Percentiles rank a stretch among this genome's conserved stretches.
Evolutionary conservation across 1,140 invertebrate genomes (phyloP).

Genomic region (Homalodisca vitripennis): DNA sequence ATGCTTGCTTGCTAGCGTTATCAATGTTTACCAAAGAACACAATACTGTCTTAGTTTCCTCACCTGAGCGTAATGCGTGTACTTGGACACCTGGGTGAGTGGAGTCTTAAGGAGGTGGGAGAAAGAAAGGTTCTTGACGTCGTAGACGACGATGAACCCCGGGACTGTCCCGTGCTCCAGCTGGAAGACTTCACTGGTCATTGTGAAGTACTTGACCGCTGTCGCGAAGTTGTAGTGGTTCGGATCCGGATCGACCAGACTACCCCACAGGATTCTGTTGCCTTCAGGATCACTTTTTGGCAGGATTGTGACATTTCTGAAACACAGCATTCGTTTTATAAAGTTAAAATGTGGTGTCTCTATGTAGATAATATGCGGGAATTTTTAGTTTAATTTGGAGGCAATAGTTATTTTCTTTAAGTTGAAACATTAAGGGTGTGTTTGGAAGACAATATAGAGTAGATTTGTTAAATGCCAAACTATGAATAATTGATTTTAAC

Average conservation of each 20-base stretch:
- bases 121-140: conserved; percentile 30
- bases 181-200: conserved; percentile 31
- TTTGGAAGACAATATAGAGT: too few species aligned
- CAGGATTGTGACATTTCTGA: conserved; percentile 27
- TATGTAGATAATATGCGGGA: too few species aligned
- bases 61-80: conserved; percentile 33
- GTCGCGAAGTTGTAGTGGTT: conserved; percentile 26
- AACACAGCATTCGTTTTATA: too few species aligned
- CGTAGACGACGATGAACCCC: conserved; percentile 29
- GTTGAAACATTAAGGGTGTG: too few species aligned
- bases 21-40: too few species aligned
- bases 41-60: too few species aligned
- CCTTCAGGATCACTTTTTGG: conserved; percentile 22
- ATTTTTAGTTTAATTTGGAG: too few species aligned
- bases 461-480: too few species aligned
- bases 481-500: too few species aligned
- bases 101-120: conserved; percentile 28
- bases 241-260: conserved; percentile 24
- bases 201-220: conserved; percentile 27
- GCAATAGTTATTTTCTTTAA: too few species aligned
- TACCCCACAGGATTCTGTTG: conserved; percentile 27
- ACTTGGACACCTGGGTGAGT: conserved; percentile 25
- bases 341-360: too few species aligned
- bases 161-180: conserved; percentile 29
- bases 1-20: too few species aligned